These are phyloP conservation scores for Osmerus mordax DNA, from an alignment of 2,113 vertebrate species.

Conservation along the genomic window DNA sequence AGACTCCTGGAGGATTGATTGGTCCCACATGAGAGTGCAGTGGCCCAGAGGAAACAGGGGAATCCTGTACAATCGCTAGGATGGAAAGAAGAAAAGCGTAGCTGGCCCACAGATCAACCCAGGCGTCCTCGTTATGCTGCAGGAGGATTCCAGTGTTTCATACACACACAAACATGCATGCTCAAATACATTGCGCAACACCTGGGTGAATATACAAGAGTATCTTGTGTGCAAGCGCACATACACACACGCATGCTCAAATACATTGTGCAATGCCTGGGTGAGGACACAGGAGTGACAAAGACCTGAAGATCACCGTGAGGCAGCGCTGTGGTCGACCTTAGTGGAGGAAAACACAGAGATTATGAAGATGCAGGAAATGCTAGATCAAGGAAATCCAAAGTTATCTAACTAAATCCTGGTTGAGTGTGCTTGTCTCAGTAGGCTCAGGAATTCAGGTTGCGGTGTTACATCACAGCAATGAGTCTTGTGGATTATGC, in stretches of 20 bases:
- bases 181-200: no score
- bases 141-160: background rate
- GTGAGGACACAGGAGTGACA: background rate
- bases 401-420: slow-evolving; percentile 31
- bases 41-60: slow-evolving; percentile 50
- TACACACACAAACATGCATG: slow-evolving; percentile 23
- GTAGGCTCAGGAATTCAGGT: slow-evolving; percentile 28
- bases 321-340: no score
- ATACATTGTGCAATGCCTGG: slow-evolving; percentile 12
- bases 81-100: slow-evolving; percentile 27
- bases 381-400: background rate
- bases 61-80: slow-evolving; percentile 48
- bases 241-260: slow-evolving; percentile 30
- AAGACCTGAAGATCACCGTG: no score
- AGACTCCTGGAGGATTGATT: slow-evolving; percentile 57
- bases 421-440: slow-evolving; percentile 23
- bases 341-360: slow-evolving; percentile 6
- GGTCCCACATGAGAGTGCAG: slow-evolving; percentile 51
- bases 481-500: background rate
- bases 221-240: no score
- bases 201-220: no score
- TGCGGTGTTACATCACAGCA: slow-evolving; percentile 40
- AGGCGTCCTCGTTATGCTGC: slow-evolving; percentile 26
- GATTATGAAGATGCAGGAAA: slow-evolving; percentile 30
- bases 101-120: slow-evolving; percentile 37